A percentile compares a stretch with the other conserved stretches of the same genome.
phyloP scores from a whole-genome alignment of 2,888 invertebrate genomes.

The Dolomedes plantarius region DNA sequence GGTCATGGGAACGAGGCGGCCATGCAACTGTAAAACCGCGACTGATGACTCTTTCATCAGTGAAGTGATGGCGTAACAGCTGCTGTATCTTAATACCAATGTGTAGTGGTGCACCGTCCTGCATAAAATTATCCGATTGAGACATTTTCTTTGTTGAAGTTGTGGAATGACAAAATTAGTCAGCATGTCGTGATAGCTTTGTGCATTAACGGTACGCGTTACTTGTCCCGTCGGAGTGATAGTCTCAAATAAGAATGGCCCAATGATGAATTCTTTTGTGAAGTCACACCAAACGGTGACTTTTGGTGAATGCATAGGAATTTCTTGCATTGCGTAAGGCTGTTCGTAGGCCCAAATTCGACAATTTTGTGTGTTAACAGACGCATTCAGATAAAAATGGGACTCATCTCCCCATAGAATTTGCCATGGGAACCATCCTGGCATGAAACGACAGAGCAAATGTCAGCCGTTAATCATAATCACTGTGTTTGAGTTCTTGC shows the following conservation, averaged over 20 bases:
- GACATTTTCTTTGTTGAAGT: too few relatives aligned
- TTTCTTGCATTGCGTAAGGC: neutral
- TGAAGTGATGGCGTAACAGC: too few relatives aligned
- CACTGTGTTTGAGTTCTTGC: too few relatives aligned
- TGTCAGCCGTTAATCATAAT: too few relatives aligned
- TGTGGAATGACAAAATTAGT: too few relatives aligned
- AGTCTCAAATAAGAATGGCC: too few relatives aligned
- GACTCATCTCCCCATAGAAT: neutral
- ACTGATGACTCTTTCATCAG: neutral
- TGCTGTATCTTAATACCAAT: constrained; percentile 1
- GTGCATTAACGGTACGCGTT: too few relatives aligned
- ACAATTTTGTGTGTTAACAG: neutral
- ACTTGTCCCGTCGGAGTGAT: too few relatives aligned
- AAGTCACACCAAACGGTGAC: neutral
- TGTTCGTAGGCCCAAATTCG: neutral
- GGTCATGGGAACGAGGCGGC: neutral
- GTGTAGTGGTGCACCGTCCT: neutral
- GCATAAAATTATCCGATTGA: neutral
- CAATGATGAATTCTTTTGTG: neutral
- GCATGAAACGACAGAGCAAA: neutral
- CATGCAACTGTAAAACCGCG: neutral
- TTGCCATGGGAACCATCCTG: neutral
- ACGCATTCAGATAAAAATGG: constrained; percentile 1
- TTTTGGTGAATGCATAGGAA: neutral
- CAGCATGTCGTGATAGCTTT: too few relatives aligned